These are phyloP conservation scores for Etia nguti DNA, from an alignment of 2,113 vertebrate genomes.

Conservation along the genomic window DNA sequence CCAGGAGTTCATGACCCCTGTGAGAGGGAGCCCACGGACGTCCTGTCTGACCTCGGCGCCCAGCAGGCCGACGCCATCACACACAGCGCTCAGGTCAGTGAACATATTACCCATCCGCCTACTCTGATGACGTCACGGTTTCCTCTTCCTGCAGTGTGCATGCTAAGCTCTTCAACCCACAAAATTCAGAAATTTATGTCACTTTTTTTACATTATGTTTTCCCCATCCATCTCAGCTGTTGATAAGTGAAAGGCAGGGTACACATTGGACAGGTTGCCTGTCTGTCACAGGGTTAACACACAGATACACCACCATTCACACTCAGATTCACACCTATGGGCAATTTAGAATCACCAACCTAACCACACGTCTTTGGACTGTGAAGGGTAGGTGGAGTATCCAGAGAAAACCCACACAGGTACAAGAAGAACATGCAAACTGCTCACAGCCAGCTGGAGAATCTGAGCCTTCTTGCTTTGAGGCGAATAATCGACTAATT, in stretches of 20 bases:
- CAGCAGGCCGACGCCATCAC: slow-evolving; percentile 89
- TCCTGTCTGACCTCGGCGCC: slow-evolving; percentile 81
- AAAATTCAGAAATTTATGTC: not conserved
- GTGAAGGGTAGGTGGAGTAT: not conserved
- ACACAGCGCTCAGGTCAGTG: slow-evolving; percentile 86
- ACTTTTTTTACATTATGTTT: not conserved
- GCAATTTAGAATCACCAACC: not conserved
- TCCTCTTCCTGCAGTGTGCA: not conserved
- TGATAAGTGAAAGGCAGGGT: not conserved
- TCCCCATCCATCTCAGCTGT: not conserved
- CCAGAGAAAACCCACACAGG: not conserved
- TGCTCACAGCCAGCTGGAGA: not conserved
- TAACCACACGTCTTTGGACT: not conserved
- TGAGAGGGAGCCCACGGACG: slow-evolving; percentile 86
- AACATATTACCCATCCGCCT: not conserved
- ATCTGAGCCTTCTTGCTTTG: not conserved
- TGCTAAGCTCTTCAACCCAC: not conserved
- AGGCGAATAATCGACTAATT: not conserved
- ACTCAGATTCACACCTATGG: not conserved
- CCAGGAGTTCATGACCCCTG: slow-evolving; percentile 90
- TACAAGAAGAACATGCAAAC: not conserved
- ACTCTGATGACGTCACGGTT: not conserved
- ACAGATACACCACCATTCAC: not conserved
- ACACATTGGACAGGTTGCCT: not conserved
- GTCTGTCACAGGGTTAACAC: not conserved